Percentiles rank a stretch among this genome's conserved stretches.
phyloP scores from a whole-genome alignment of 1,140 invertebrate species.

The Micrasema minimum region DNA sequence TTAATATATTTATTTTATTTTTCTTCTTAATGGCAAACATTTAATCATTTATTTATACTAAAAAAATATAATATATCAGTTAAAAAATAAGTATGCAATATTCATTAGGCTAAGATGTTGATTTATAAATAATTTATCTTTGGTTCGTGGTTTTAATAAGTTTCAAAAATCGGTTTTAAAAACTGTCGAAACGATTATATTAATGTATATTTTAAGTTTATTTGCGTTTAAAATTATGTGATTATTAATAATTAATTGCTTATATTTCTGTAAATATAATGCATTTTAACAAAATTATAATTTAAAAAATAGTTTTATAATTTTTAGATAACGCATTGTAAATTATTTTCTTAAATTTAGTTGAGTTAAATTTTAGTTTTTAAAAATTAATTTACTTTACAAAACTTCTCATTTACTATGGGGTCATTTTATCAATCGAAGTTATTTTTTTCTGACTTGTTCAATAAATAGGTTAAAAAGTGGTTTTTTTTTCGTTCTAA shows the following conservation, averaged over 20 bases:
- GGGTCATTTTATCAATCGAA: too few species aligned
- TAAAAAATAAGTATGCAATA: slow-evolving; percentile 18
- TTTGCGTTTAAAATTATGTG: neutral
- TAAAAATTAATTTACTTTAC: too few species aligned
- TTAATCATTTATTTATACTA: neutral
- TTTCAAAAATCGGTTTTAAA: slow-evolving; percentile 12
- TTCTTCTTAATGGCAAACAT: too few species aligned
- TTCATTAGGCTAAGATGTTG: slow-evolving; percentile 5
- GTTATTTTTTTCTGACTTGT: too few species aligned
- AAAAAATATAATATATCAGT: neutral
- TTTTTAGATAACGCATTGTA: neutral
- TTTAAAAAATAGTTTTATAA: neutral
- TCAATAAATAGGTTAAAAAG: too few species aligned
- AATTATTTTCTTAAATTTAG: too few species aligned
- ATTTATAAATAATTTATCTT: slow-evolving; percentile 2
- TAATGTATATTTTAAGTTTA: neutral
- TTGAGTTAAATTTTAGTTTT: too few species aligned
- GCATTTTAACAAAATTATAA: neutral
- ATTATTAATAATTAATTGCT: slow-evolving; percentile 1
- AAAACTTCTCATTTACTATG: too few species aligned
- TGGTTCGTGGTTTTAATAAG: slow-evolving; percentile 29
- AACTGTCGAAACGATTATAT: neutral
- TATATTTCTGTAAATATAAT: neutral
- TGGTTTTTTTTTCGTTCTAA: too few species aligned
- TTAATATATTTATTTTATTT: too few species aligned